Base-by-base conservation (phyloP, 1,140 invertebrate genomes). In the Steinernema feltiae region DNA sequence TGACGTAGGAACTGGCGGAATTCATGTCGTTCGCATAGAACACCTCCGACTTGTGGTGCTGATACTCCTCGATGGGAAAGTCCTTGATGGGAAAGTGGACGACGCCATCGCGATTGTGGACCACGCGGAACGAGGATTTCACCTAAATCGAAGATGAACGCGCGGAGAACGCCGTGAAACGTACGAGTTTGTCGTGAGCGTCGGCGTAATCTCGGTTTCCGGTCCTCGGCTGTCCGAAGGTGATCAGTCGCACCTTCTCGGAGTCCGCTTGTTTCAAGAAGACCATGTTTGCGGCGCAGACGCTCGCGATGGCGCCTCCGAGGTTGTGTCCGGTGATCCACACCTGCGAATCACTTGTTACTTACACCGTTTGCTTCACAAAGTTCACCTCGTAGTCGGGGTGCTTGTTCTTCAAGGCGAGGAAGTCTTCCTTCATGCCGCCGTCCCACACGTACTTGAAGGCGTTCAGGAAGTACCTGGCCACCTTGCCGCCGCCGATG, bases 381-480 rank as follows among this genome's bases (percentile, higher is more conserved):
- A 78, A 48, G 74, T 74, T 76, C 31, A 80, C 48, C 46, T 77
- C 32, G 69, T 78, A 80, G 30, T n/a, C 48, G 0, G 76, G 76
- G 32, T 80, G 72, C 21, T 48, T 75, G 46, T 80, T 74, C 15
- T 48, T 74, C 29, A 75, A 31, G 0, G 17, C 24, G 21, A 70
- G 63, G 27, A 79, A 75, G 30, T 75, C 76, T 27, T 75, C 46
- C 70, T 80, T 80, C 70, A 80, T 71, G n/a, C 79, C 79, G 41
- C 41, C 79, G 69, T 78, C 70, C 79, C 79, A 80, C 69, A 80
- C 70, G 21, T 30, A 29, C 1, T 53, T 1, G 48, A 75, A 75
- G 2, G 74, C 69, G 48, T 75, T 75, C 17, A 72, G 32, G 32
- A 75, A 75, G 27, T 35, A 75, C 18, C 30, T 53, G 18, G n/a